phyloP scores from a whole-genome alignment of 1,140 invertebrate species.

The Rhopalosiphum maidis region DNA sequence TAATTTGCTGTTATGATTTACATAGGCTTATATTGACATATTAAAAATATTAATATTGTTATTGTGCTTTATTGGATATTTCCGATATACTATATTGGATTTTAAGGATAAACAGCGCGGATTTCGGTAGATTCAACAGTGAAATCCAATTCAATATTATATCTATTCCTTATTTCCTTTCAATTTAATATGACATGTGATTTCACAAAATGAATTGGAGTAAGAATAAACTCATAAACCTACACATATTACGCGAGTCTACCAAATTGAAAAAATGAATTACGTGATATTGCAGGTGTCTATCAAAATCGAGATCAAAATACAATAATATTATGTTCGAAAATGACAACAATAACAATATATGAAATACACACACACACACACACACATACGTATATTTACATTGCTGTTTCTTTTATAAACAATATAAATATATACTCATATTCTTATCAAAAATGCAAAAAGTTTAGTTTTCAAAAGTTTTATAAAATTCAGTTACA shows the following conservation, averaged over 20 bases:
- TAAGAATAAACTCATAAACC: not conserved
- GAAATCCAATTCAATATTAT: not conserved
- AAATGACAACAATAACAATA: not conserved
- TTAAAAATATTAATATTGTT: not conserved
- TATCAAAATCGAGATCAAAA: constrained; percentile 7
- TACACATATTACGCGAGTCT: not conserved
- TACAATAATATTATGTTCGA: not conserved
- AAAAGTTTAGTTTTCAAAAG: not conserved
- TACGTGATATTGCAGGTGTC: not conserved
- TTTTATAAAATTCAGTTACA: not conserved
- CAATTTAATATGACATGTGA: not conserved
- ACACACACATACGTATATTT: not conserved
- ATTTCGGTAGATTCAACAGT: not conserved
- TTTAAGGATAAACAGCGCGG: not conserved
- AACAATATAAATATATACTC: not conserved
- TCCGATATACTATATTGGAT: not conserved
- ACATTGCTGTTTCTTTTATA: not conserved
- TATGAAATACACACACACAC: not conserved
- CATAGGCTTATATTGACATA: not conserved
- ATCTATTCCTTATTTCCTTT: not conserved
- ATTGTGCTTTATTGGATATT: not conserved
- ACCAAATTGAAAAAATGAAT: constrained; percentile 13
- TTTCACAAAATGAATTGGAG: constrained; percentile 7
- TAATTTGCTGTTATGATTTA: not conserved
- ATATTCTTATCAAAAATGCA: no score